phyloP scores from a whole-genome alignment of 2,113 vertebrate genomes.

The Mus spicilegus region DNA sequence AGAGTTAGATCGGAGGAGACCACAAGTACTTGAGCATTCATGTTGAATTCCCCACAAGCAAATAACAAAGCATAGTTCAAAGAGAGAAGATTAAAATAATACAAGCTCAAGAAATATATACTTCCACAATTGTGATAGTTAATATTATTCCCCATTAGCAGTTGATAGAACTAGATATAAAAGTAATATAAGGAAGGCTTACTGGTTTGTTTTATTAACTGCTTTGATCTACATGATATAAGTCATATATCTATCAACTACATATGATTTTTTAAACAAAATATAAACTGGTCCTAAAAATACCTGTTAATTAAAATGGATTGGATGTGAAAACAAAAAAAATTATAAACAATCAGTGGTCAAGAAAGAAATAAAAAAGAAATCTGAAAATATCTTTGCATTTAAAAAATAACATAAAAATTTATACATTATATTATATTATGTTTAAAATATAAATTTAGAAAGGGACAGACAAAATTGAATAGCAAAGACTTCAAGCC shows the following conservation, averaged over 20 bases:
- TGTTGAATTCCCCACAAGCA: background rate
- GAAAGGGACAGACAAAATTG: background rate
- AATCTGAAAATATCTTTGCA: background rate
- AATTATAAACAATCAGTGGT: background rate
- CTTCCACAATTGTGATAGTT: background rate
- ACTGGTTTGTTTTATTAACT: background rate
- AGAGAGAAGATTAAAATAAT: background rate
- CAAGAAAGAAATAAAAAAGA: background rate
- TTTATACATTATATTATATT: too few relatives aligned
- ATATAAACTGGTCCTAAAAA: background rate
- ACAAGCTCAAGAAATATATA: background rate
- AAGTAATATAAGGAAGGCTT: background rate
- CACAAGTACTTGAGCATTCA: background rate
- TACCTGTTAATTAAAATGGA: background rate
- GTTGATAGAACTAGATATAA: background rate
- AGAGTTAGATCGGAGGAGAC: background rate
- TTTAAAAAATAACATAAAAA: background rate
- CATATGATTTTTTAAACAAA: background rate
- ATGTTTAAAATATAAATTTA: background rate
- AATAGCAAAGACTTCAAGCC: background rate
- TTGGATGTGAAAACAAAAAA: background rate
- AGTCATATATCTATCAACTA: background rate
- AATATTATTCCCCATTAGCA: background rate
- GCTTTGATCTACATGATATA: background rate
- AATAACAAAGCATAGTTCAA: background rate